Conservation (phyloP, 1,140 invertebrate genomes). For the Solenopsis invicta region DNA sequence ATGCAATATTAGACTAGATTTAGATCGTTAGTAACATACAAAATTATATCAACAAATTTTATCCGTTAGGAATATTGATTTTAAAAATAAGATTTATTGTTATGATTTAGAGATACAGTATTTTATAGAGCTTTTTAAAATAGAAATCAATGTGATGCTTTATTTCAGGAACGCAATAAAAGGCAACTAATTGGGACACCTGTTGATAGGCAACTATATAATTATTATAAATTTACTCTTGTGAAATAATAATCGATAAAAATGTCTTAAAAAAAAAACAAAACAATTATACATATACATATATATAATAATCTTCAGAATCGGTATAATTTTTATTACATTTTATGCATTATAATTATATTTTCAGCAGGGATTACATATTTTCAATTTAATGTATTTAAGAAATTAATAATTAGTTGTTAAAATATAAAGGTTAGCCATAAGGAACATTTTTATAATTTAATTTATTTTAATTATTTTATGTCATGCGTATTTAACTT, state of each 20-base stretch:
- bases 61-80: not conserved
- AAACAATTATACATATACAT: not conserved
- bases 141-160: not conserved
- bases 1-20: not conserved
- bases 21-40: not conserved
- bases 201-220: not conserved
- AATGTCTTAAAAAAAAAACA: not conserved
- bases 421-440: not conserved
- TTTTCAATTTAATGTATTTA: not conserved
- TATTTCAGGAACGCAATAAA: not conserved
- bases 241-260: not conserved
- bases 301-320: not conserved
- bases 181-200: not conserved
- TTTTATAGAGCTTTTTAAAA: not conserved
- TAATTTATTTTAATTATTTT: constrained; percentile 15
- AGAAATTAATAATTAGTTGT: not conserved
- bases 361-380: not conserved
- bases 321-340: not conserved
- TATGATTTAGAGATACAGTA: not conserved
- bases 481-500: not conserved
- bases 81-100: not conserved
- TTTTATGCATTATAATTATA: not conserved
- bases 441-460: no score
- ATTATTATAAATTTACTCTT: not conserved
- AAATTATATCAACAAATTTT: not conserved